Base-by-base conservation (phyloP, 2,797 vertebrate genomes). In the Falco novaeseelandiae region DNA sequence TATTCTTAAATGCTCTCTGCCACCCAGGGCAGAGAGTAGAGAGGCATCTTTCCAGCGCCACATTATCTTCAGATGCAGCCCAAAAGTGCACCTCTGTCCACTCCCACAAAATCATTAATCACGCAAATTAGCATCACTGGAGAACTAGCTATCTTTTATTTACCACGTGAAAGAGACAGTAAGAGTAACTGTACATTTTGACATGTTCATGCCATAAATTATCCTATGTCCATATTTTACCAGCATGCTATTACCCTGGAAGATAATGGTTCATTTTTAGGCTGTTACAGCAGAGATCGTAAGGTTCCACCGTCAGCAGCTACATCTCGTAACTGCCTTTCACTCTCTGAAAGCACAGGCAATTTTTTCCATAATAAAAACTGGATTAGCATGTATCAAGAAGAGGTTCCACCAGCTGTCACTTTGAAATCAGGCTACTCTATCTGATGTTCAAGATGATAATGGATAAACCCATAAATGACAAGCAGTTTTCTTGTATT, bases 331-430 rank as follows among this genome's bases (percentile, higher is more conserved):
- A 97, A 98, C 98, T 98, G 98, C 99, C 98, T 98, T 95, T 98
- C 98, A 97, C 98, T 98, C 98, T 97, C 98, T 98, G 98, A 98
- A 98, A 99, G 99, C 98, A 96, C 98, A 98, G 98, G 98, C 98
- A 98, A 98, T 99, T 99, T 98, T 98, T 98, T 99, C 98, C 98
- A 99, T 99, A 99, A 99, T 99, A 99, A 99, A 99, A 99, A 99
- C 98, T 99, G 99, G 99, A 99, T 99, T 99, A 99, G 98, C 97
- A 98, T 98, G 99, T 99, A 99, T 99, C 99, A 98, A 98, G 98
- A 98, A 99, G 98, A 99, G 98, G 98, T 98, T 97, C 99, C 98
- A 96, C 99, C 99, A 99, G 99, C 99, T 99, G 99, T 99, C 99
- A 98, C 98, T 97, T 98, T 98, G 99, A 99, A 99, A 99, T 98